Base-by-base conservation (phyloP, 2,797 vertebrate species). In the Danio tinwini region DNA sequence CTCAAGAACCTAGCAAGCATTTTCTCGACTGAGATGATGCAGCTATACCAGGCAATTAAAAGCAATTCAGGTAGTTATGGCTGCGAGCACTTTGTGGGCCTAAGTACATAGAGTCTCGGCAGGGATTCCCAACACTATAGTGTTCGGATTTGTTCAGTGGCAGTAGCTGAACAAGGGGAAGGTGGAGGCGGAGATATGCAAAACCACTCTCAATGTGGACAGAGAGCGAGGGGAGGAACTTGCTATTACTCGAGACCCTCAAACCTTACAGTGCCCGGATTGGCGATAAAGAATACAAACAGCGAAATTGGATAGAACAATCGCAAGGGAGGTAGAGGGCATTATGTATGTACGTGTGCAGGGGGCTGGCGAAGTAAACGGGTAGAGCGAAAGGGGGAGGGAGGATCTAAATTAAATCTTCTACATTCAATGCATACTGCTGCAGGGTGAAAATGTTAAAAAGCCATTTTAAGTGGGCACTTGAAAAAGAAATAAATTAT, bases 1-100 rank as follows among this genome's bases (percentile, higher is more conserved):
- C 95, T 95, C 93, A 93, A 94, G 96, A 95, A 93, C 93, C 94
- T 95, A 94, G 96, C 94, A 95, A 92, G 93, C 93, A 93, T 96
- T 95, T 96, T 96, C 94, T 95, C 86, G 90, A 92, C 93, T 91
- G 93, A 95, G 95, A 96, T 91, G 94, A 94, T 92, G 94, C 91
- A 90, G 92, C 92, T 93, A 95, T 92, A 94, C 93, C 91, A 92
- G 92, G 92, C 93, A 95, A 95, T 97, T 96, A 95, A 96, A 96
- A 95, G 94, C 94, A 95, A 95, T 95, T 96, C 95, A 95, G 93
- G 93, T 95, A 94, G 94, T 94, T 95, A 93, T 90, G 93, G 94
- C 95, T 94, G 91, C 89, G 86, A 95, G 94, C 92, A 92, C 91
- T 95, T 95, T 91, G 87, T 74, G 78, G 92, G 91, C 91, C 91